Evolutionary conservation across 2,113 vertebrate species (phyloP).

Genomic region (Myanophis thanlyinensis): DNA sequence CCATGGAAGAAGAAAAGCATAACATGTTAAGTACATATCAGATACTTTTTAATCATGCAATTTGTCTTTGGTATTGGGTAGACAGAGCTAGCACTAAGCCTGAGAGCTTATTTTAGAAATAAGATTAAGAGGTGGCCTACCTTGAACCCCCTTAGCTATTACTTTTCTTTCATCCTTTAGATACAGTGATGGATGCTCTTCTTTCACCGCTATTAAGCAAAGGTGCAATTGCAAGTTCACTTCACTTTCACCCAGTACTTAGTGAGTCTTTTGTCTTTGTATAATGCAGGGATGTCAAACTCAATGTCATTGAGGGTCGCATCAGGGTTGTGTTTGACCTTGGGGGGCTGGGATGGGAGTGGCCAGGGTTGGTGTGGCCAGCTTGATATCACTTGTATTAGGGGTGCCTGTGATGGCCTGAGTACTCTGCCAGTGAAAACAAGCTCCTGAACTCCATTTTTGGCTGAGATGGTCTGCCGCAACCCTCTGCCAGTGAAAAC

Average conservation of each 20-base stretch:
- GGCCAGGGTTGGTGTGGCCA: too few relatives aligned
- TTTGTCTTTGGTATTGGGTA: background rate
- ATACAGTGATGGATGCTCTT: background rate
- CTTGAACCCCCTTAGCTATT: background rate
- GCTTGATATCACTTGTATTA: too few relatives aligned
- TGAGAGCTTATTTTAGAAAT: background rate
- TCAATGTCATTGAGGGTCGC: too few relatives aligned
- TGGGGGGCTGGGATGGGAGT: too few relatives aligned
- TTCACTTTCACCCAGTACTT: background rate
- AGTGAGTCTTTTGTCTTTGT: background rate
- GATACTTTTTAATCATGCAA: background rate
- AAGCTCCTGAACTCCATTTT: too few relatives aligned
- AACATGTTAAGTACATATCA: background rate
- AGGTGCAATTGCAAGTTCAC: background rate
- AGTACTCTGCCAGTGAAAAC: too few relatives aligned
- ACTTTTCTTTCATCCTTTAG: background rate
- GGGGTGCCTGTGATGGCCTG: too few relatives aligned
- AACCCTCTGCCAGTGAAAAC: too few relatives aligned
- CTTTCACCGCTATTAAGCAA: background rate
- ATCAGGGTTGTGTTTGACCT: too few relatives aligned
- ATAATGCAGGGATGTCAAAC: too few relatives aligned
- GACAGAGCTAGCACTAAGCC: background rate
- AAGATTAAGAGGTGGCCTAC: background rate
- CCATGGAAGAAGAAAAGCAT: background rate
- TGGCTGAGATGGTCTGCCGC: too few relatives aligned